Conservation (phyloP, 2,113 vertebrate genomes). For the human region DNA sequence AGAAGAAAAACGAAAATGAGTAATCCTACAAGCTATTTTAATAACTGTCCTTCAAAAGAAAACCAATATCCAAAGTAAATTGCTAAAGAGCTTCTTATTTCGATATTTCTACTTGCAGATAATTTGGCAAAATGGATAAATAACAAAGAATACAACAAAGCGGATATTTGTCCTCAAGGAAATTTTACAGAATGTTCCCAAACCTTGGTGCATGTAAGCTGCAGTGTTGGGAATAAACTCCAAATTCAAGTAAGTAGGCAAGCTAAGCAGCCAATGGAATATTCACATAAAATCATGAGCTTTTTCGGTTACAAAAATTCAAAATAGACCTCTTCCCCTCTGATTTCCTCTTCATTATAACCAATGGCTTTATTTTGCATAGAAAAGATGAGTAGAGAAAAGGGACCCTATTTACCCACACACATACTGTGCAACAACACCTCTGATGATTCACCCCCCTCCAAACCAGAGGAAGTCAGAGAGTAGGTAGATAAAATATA, state of each 20-base stretch:
- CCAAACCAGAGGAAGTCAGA: background rate
- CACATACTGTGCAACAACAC: rapidly evolving
- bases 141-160: background rate
- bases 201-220: background rate
- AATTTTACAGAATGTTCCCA: background rate
- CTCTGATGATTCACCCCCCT: rapidly evolving
- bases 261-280: background rate
- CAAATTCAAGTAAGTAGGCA: background rate
- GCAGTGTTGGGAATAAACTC: too few relatives aligned
- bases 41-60: background rate
- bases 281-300: background rate
- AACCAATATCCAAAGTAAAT: background rate
- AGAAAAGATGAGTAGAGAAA: background rate
- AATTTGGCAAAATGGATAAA: background rate
- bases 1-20: background rate
- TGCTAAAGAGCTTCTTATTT: background rate
- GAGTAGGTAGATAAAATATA: background rate
- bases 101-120: background rate
- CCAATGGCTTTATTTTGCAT: background rate
- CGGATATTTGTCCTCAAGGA: background rate
- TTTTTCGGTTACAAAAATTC: background rate
- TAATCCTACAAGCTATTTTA: background rate
- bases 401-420: rapidly evolving
- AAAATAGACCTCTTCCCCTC: background rate
- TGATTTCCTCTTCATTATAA: background rate